Conservation (phyloP, 2,113 vertebrate genomes). For the Ochotona curzoniae region DNA sequence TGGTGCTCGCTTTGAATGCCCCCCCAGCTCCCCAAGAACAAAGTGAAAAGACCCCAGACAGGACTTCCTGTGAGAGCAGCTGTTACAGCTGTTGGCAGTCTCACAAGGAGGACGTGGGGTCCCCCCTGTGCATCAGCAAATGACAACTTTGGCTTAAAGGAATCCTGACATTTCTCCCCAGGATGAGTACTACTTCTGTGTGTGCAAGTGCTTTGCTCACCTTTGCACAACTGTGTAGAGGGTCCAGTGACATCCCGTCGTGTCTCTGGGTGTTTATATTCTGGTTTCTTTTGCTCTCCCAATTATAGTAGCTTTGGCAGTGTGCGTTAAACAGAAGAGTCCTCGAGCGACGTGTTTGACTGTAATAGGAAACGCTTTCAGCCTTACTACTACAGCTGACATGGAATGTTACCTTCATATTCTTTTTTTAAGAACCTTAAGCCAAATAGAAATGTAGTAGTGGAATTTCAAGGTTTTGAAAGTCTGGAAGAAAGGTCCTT, state of each 20-base stretch:
- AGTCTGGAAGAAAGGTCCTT: constrained; percentile 40
- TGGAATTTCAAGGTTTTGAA: constrained; percentile 46
- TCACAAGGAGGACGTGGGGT: constrained; percentile 31
- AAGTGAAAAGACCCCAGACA: constrained; percentile 57
- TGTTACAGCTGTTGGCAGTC: constrained; percentile 42
- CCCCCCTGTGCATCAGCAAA: neutral
- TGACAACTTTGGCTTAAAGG: constrained; percentile 44
- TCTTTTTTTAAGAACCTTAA: neutral
- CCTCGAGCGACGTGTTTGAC: constrained; percentile 60
- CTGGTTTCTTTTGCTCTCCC: constrained; percentile 44
- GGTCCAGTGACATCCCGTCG: constrained; percentile 43
- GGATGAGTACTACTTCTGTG: constrained; percentile 42
- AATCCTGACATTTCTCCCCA: constrained; percentile 56
- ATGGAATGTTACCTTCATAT: neutral
- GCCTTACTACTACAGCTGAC: constrained; percentile 32
- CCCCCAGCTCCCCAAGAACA: constrained; percentile 42
- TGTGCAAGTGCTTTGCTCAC: constrained; percentile 40
- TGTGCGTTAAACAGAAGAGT: constrained; percentile 39
- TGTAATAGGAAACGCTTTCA: constrained; percentile 52
- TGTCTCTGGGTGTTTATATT: constrained; percentile 69
- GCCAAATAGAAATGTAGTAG: constrained; percentile 38
- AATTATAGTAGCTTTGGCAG: constrained; percentile 61
- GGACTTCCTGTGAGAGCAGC: constrained; percentile 42
- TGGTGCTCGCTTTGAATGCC: constrained; percentile 68
- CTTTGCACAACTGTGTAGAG: constrained; percentile 37